Evolutionary conservation across 2,797 vertebrate species (phyloP).

Genomic region (Aselliscus stoliczkanus): DNA sequence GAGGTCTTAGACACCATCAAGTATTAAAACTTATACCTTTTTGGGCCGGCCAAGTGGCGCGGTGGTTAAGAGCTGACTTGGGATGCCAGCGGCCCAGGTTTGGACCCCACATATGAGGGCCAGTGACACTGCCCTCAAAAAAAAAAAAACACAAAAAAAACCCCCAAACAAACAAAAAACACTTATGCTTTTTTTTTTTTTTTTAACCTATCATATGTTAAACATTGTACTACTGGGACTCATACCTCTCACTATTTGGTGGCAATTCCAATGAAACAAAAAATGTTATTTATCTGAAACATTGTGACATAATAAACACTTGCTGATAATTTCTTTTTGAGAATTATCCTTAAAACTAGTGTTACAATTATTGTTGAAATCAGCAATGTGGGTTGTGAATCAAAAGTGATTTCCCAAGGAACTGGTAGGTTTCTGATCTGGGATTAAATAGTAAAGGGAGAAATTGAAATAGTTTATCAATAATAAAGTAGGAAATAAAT

Average conservation of each 20-base stretch:
- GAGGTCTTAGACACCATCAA: too few relatives aligned
- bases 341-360: neutral
- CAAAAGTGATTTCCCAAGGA: slow-evolving; percentile 59
- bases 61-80: too few relatives aligned
- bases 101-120: too few relatives aligned
- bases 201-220: neutral
- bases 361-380: slow-evolving; percentile 40
- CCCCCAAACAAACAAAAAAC: too few relatives aligned
- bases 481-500: slow-evolving; percentile 57
- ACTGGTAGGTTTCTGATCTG: neutral
- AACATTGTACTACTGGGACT: neutral
- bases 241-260: neutral
- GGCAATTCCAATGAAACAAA: neutral
- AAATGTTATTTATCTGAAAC: neutral
- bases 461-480: slow-evolving; percentile 42
- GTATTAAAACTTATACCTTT: neutral
- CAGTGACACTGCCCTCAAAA: too few relatives aligned
- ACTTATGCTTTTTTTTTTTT: neutral
- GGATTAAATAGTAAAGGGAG: neutral
- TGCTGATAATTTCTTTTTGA: slow-evolving; percentile 43
- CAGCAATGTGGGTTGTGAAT: slow-evolving; percentile 10
- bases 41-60: too few relatives aligned
- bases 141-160: too few relatives aligned
- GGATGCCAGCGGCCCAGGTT: too few relatives aligned
- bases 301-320: neutral